Conservation (phyloP, 2,113 vertebrate species). For the Spheniscus mendiculus region DNA sequence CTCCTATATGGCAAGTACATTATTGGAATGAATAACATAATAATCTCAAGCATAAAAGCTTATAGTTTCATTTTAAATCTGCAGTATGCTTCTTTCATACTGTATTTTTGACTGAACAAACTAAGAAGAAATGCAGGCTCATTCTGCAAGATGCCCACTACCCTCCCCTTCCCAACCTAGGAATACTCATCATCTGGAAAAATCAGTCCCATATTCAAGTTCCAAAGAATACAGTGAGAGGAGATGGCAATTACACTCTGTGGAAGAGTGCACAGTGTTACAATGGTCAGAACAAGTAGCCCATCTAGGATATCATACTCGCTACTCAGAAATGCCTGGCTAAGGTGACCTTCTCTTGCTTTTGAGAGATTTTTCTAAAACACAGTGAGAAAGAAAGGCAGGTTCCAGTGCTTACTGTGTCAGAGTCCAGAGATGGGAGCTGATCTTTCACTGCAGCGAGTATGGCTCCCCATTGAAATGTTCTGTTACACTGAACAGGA, state of each 20-base stretch:
- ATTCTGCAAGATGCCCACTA: background rate
- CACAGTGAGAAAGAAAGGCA: background rate
- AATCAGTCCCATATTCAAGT: background rate
- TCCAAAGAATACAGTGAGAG: background rate
- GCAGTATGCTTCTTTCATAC: background rate
- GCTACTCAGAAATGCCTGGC: background rate
- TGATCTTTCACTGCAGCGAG: conserved; percentile 72
- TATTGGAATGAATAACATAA: background rate
- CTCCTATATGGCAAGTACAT: background rate
- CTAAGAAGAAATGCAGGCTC: background rate
- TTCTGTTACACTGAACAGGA: background rate
- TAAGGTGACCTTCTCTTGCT: background rate
- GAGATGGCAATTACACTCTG: background rate
- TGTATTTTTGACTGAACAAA: background rate
- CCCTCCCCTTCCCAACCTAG: background rate
- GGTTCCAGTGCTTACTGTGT: conserved; percentile 66
- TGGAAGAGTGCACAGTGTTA: background rate
- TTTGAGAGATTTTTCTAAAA: background rate
- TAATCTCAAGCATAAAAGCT: background rate
- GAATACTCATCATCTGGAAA: background rate
- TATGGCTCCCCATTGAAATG: conserved; percentile 68
- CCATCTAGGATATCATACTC: background rate
- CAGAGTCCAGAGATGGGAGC: conserved; percentile 78
- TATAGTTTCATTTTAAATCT: background rate
- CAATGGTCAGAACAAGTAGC: background rate